Evolutionary conservation across 2,888 invertebrate genomes (phyloP).

Genomic region (Polydrusus cervinus): DNA sequence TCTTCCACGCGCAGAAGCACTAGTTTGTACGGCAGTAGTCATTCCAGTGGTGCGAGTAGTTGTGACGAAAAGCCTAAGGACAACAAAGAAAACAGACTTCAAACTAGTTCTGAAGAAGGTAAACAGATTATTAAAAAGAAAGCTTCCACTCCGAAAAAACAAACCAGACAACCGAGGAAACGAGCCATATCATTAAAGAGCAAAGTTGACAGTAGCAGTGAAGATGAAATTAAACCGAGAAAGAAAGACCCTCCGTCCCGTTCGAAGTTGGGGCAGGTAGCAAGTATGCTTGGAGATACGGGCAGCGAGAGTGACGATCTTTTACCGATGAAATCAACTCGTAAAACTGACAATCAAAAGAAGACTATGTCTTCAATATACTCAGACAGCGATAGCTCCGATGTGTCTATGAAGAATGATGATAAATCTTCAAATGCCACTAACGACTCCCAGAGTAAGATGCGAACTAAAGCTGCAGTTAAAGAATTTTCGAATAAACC

Average conservation of each 20-base stretch:
- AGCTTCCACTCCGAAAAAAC: constrained; percentile 50
- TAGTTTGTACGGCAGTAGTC: constrained; percentile 78
- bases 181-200: constrained; percentile 62
- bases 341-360: constrained; percentile 68
- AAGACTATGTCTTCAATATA: constrained; percentile 84
- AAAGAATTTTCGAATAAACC: constrained; percentile 82
- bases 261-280: constrained; percentile 82
- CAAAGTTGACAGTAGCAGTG: constrained; percentile 77
- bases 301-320: constrained; percentile 88
- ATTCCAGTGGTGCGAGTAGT: constrained; percentile 73
- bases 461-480: constrained; percentile 88
- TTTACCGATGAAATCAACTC: constrained; percentile 64
- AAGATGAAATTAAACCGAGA: constrained; percentile 74
- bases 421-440: constrained; percentile 77
- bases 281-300: constrained; percentile 81
- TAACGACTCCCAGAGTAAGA: constrained; percentile 79
- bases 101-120: constrained; percentile 72
- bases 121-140: constrained; percentile 64
- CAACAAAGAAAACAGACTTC: constrained; percentile 72
- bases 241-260: constrained; percentile 69
- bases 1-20: constrained; percentile 77
- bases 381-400: constrained; percentile 83
- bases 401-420: constrained; percentile 76
- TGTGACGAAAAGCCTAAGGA: constrained; percentile 68
- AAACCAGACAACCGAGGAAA: constrained; percentile 64